Evolutionary conservation across 2,888 invertebrate species (phyloP), one percentile per base, ranked within the genome.

Genomic region (Chrysolina haemoptera): DNA sequence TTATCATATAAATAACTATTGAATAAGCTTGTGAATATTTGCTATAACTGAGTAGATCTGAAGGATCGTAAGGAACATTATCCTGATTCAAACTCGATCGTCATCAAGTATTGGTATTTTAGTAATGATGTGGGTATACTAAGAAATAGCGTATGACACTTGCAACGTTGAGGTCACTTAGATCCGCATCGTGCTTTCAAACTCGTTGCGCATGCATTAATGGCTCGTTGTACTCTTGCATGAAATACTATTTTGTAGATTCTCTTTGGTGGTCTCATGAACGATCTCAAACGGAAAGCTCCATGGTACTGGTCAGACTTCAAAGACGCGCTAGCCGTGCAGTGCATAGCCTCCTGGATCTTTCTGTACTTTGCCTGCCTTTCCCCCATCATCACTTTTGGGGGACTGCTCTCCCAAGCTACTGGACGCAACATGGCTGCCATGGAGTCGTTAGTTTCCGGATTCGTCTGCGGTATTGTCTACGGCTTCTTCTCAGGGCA

Each of bases 351-450:
- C 6, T 97, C 98, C 0, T 96, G 97, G 93, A 96, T 98, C 86
- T 99, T 98, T 90, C 91, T 99, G 78, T 99, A 98, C 86, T 98
- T 99, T 85, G 98, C 98, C 46, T 97, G 98, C 86, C 91, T 99
- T 66, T 98, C 99, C 1, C 98, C 99, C 1, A 98, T 99, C 81
- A 98, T 99, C 76, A 99, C 99, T 0, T 99, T 99, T 86, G 99
- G 98, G n/a, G 97, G 97, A 16, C 90, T 99, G 20, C 89, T 99
- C 70, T 95, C 98, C 71, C 95, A 97, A 88, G 98, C 98, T 0
- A 99, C 99, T 0, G 96, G 96, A 62, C 70, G 72, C 53, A 94
- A 97, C 86, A 97, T 97, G 95, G 96, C 96, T 8, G 96, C 96
- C 5, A 95, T 96, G 94, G 97, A 97, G 87, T 97, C 96, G 0